Base-by-base conservation (phyloP, 2,797 vertebrate species). In the Hydrophis major region DNA sequence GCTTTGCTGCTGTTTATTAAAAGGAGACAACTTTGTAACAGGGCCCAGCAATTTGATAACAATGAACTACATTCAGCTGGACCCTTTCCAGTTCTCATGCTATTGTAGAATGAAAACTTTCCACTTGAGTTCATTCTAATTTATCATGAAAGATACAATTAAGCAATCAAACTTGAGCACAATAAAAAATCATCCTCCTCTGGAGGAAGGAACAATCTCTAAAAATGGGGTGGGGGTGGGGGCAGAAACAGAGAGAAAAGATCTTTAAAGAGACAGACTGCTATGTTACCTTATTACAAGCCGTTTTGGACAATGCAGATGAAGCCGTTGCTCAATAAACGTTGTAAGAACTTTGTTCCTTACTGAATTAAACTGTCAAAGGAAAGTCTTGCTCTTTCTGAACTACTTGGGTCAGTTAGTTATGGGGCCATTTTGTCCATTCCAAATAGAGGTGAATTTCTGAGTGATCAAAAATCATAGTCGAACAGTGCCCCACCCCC, bases 171-270 rank as follows among this genome's bases (percentile, higher is more conserved):
- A 88, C 37, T 27, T 87, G 57, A 57, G 50, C 78, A 66, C 63
- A 94, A 86, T 91, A 78, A 56, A 92, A 96, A 86, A 90, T 94
- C 92, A 93, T 63, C 93, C 86, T 95, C 86, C 92, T 93, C 94
- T 93, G 92, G 91, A 94, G 88, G 91, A 86, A 94, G 93, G 93
- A 94, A 95, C 88, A 93, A 91, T 91, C 0, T 92, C 94, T 95
- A 94, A 96, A 95, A 92, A 93, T 92, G 94, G 59, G 60, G 27
- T 4, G 2, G 55, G 13, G 4, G 55, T 0, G 13, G 13, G 13
- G 55, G 13, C 11, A 66, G 69, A 89, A 60, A 90, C 60, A 90
- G 92, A 83, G 16, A 28, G 42, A 78, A 25, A 11, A n/a, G 22
- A 47, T 14, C 22, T 87, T 86, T 86, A 20, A 50, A 22, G 32